phyloP scores from a whole-genome alignment of 1,140 invertebrate genomes.

The Bombus sibiricus region DNA sequence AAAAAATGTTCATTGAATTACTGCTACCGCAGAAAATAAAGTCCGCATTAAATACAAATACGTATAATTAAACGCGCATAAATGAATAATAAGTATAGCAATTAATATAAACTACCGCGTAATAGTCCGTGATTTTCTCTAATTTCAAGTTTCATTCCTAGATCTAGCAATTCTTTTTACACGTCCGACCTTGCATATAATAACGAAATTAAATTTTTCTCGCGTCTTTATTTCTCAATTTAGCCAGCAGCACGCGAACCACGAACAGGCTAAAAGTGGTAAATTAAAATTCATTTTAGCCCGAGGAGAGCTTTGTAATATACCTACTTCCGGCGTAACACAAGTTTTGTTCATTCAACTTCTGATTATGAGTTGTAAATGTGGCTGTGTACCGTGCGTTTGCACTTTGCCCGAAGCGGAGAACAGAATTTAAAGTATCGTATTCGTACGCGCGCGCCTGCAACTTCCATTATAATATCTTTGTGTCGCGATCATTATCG shows the following conservation, averaged over 20 bases:
- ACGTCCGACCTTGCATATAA: too few relatives aligned
- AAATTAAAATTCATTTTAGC: slow-evolving; percentile 1
- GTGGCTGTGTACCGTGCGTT: neutral
- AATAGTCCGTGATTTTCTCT: too few relatives aligned
- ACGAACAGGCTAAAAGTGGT: neutral
- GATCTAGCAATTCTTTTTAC: too few relatives aligned
- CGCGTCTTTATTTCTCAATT: neutral
- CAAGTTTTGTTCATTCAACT: neutral
- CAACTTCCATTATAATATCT: slow-evolving; percentile 23
- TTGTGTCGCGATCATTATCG: slow-evolving; percentile 20
- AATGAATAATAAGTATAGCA: too few relatives aligned
- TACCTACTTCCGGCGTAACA: too few relatives aligned
- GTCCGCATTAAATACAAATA: too few relatives aligned
- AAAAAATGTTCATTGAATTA: too few relatives aligned
- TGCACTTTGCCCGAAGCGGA: neutral
- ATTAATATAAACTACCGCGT: too few relatives aligned
- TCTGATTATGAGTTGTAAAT: neutral
- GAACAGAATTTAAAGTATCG: neutral
- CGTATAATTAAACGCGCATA: too few relatives aligned
- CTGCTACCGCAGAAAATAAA: too few relatives aligned
- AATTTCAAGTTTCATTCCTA: neutral
- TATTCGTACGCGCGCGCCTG: neutral
- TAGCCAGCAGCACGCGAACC: neutral
- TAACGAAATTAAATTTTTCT: neutral
- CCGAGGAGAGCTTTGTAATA: neutral